Base-by-base conservation (phyloP, 2,797 vertebrate genomes). In the Otolemur crassicaudatus region DNA sequence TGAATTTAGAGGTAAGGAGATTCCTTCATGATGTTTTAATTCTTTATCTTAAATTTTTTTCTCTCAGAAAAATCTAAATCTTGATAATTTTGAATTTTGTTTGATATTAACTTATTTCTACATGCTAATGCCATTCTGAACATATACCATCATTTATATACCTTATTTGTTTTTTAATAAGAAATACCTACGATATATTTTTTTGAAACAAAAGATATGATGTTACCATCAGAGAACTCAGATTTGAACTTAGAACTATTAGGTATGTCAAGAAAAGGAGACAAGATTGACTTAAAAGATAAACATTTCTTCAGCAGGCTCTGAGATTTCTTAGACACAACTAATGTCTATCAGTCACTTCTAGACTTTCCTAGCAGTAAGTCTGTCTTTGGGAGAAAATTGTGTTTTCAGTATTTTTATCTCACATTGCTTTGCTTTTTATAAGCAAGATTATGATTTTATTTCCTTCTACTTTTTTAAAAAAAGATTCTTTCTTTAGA, bases 51-150 rank as follows among this genome's bases (percentile, higher is more conserved):
- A 73, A 9, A 63, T 69, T 93, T 95, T 95, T 96, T 95, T 56
- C 72, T 73, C 12, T 82, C 49, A 79, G 23, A 89, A 96, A 91
- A 84, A 83, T 84, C 7, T 96, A 37, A 79, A 83, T 61, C 43
- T 85, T 94, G 12, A 56, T 95, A 85, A 72, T 82, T 96, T 96
- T 91, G 80, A 87, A 86, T 95, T 93, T 81, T 91, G 37, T 90
- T 89, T 94, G 86, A 81, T 79, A 58, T 1, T 70, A 63, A 82
- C 11, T 67, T 87, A 49, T 87, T 95, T 63, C 76, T 94, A 25
- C 16, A 17, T 76, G 31, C 11, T 95, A 34, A 43, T 96, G 27
- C 16, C 73, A 37, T 70, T 73, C 17, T 67, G 29, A 94, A 79
- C 20, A 63, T 83, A 81, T 58, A 37, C 19, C 8, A 87, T 81